Base-by-base conservation (phyloP, 1,140 invertebrate genomes). In the Bicyclus anynana region DNA sequence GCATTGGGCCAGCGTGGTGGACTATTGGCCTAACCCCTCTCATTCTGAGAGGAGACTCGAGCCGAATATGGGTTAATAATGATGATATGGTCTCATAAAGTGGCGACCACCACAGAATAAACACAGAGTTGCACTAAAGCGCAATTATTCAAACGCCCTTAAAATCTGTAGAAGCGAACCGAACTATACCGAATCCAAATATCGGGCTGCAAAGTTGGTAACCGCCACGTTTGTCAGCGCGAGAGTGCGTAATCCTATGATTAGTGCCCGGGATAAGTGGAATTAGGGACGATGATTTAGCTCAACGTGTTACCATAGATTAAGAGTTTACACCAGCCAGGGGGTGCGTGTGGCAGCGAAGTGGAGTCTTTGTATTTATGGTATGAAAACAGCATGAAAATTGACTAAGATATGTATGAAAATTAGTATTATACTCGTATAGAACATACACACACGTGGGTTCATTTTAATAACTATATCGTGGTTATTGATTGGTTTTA, bases 191-290 rank as follows among this genome's bases (percentile, higher is more conserved):
- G 42, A 20, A 21, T 23, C 17, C 18, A 44, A 44, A 44, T 44
- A 44, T 21, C 17, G 20, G 12, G 42, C 7, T 21, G 20, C 42
- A 44, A 44, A 44, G 42, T 44, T 44, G 40, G 26, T 47, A 35
- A 54, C 53, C 53, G 53, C 53, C 35, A 14, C 53, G 53, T 54
- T 54, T 54, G 53, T 54, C 53, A 54, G 40, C 42, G 53, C n/a
- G 23, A 13, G 17, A 29, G n/a, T 27, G 14, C 14, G 23, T 54
- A 54, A 54, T 54, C 53, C 42, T n/a, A 33, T 54, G 42, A 54
- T 54, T 44, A 54, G 40, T 54, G 42, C 53, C n/a, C 21, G 50
- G 35, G 50, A 53, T 26, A 26, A 21, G 16, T 21, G 50, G 37
- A 38, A 53, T 40, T 53, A 42, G 14, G 50, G 50, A 26, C 38